phyloP scores from a whole-genome alignment of 1,140 invertebrate genomes.

The Heliconius nattereri region DNA sequence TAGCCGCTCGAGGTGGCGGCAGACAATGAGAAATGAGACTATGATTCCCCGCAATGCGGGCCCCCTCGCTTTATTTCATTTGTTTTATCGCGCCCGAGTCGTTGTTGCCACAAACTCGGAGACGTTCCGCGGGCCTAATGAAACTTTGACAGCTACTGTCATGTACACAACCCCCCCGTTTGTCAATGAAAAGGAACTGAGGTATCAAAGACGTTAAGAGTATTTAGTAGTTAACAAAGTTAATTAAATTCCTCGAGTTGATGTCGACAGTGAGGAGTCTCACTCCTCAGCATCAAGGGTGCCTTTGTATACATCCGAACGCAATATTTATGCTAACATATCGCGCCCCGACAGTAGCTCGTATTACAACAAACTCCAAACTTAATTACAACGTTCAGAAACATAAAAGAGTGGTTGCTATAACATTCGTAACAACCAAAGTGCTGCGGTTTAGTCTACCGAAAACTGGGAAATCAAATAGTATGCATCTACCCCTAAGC shows the following conservation, averaged over 20 bases:
- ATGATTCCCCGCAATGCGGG: conserved; percentile 75
- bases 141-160: conserved; percentile 77
- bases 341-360: conserved; percentile 62
- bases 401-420: conserved; percentile 31
- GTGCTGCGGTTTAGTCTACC: conserved; percentile 14
- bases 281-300: conserved; percentile 71
- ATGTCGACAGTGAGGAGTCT: conserved; percentile 58
- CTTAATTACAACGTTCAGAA: conserved; percentile 59
- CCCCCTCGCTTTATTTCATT: conserved; percentile 62
- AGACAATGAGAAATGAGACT: conserved; percentile 77
- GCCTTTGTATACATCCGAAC: conserved; percentile 73
- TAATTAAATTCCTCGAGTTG: conserved; percentile 79
- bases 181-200: conserved; percentile 71
- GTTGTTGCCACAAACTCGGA: conserved; percentile 65
- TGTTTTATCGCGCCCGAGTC: conserved; percentile 77
- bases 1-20: conserved; percentile 64
- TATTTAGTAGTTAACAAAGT: conserved; percentile 80
- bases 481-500: conserved; percentile 44
- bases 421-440: conserved; percentile 25
- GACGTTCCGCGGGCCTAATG: conserved; percentile 55
- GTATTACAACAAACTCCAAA: conserved; percentile 64
- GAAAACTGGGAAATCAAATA: conserved; percentile 61
- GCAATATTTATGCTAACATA: conserved; percentile 75
- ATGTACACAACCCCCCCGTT: conserved; percentile 61
- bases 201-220: conserved; percentile 80